phyloP scores from a whole-genome alignment of 2,888 invertebrate genomes.

The Cynaeus angustus region DNA sequence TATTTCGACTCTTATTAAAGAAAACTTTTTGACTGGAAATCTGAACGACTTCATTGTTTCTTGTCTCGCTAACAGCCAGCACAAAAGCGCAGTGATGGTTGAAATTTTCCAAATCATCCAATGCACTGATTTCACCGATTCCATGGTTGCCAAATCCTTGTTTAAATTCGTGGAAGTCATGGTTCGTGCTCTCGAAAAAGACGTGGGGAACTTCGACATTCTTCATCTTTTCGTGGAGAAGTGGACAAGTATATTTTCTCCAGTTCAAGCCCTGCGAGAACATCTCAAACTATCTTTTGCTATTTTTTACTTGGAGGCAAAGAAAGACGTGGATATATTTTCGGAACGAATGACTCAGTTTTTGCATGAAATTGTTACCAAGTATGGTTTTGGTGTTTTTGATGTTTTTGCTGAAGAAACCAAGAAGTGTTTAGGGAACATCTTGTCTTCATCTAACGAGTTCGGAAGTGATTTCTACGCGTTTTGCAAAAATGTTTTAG shows the following conservation, averaged over 20 bases:
- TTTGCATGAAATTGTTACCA: conserved; percentile 5
- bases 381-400: conserved; percentile 11
- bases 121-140: not conserved
- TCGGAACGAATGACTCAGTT: not conserved
- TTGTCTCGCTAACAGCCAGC: not conserved
- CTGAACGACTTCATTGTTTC: conserved; percentile 15
- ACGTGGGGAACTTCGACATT: too few relatives aligned
- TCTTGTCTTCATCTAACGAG: conserved; percentile 8
- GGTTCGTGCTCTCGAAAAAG: not conserved
- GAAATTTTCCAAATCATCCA: not conserved
- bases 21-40: not conserved
- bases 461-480: not conserved
- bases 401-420: conserved; percentile 16
- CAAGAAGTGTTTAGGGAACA: not conserved
- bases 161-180: not conserved
- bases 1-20: conserved; percentile 11
- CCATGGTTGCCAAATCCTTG: too few relatives aligned
- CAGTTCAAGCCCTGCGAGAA: conserved; percentile 12
- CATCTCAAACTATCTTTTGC: conserved; percentile 12
- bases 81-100: conserved; percentile 9
- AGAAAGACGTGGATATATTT: conserved; percentile 2
- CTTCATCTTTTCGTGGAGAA: too few relatives aligned
- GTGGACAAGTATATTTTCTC: conserved; percentile 10
- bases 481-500: conserved; percentile 6
- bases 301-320: not conserved